Conservation (phyloP, 35 echinoderm and acorn worm genomes). For the Apostichopus californicus region DNA sequence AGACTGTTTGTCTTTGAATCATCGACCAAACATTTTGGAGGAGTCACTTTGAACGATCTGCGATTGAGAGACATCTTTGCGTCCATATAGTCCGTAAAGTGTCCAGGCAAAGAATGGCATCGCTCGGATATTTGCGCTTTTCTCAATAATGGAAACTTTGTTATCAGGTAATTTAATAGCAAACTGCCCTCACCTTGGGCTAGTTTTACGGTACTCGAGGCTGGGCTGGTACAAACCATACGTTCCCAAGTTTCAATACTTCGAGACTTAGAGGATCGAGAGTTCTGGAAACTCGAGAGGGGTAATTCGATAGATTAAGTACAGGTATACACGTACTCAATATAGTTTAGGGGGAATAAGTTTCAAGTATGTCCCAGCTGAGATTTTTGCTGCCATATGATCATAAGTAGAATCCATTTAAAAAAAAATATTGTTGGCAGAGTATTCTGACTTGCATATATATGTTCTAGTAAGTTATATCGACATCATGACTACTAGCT, state of each 20-base stretch:
- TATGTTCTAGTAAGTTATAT: no score
- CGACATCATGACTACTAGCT: no score
- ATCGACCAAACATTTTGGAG: neutral
- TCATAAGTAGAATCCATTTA: no score
- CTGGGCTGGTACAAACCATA: neutral
- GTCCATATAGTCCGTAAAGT: neutral
- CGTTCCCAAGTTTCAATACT: neutral
- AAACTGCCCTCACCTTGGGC: neutral
- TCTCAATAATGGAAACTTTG: neutral
- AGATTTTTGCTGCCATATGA: no score
- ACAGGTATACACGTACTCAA: neutral
- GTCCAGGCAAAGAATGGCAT: neutral
- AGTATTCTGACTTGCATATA: no score
- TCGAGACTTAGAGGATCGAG: neutral
- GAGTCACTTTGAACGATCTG: conserved; percentile 8
- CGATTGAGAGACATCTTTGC: conserved; percentile 2
- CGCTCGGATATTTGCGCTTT: neutral
- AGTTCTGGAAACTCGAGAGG: neutral
- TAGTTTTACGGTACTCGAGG: neutral
- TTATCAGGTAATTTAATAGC: neutral
- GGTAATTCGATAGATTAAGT: neutral
- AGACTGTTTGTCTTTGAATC: conserved; percentile 18
- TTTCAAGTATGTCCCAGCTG: no score
- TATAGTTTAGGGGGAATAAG: no score
- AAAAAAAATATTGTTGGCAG: no score